Evolutionary conservation across 1,140 invertebrate genomes (phyloP).

Genomic region (Octopus bimaculoides): DNA sequence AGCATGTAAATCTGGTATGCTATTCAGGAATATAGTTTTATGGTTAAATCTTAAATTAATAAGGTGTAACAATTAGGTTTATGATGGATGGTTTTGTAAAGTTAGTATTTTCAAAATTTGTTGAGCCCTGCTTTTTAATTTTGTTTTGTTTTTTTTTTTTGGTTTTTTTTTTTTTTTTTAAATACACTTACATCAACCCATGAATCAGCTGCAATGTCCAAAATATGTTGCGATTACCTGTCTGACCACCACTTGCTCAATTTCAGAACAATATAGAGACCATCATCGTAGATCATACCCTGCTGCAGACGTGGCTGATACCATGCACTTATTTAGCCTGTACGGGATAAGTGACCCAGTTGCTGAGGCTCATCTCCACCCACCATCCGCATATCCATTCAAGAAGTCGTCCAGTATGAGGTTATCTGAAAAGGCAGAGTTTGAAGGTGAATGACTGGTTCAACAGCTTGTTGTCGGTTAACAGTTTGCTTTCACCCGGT

Average conservation of each 20-base stretch:
- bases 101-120: too few species aligned
- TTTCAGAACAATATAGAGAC: slow-evolving; percentile 30
- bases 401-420: slow-evolving; percentile 56
- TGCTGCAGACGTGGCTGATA: slow-evolving; percentile 30
- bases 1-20: too few species aligned
- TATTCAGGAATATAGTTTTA: too few species aligned
- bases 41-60: too few species aligned
- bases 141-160: too few species aligned
- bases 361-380: slow-evolving; percentile 27
- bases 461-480: background rate
- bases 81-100: too few species aligned
- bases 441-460: slow-evolving; percentile 41
- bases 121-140: too few species aligned
- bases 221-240: background rate
- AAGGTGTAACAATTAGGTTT: too few species aligned
- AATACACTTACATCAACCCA: too few species aligned
- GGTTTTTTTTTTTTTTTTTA: too few species aligned
- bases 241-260: slow-evolving; percentile 11
- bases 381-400: slow-evolving; percentile 34
- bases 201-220: too few species aligned
- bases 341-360: slow-evolving; percentile 20
- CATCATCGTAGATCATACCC: slow-evolving; percentile 42
- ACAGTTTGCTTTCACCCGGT: slow-evolving; percentile 4
- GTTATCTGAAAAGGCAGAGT: slow-evolving; percentile 44
- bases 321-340: slow-evolving; percentile 25